Conservation (phyloP, 2,888 invertebrate species). For the Eledone cirrhosa region DNA sequence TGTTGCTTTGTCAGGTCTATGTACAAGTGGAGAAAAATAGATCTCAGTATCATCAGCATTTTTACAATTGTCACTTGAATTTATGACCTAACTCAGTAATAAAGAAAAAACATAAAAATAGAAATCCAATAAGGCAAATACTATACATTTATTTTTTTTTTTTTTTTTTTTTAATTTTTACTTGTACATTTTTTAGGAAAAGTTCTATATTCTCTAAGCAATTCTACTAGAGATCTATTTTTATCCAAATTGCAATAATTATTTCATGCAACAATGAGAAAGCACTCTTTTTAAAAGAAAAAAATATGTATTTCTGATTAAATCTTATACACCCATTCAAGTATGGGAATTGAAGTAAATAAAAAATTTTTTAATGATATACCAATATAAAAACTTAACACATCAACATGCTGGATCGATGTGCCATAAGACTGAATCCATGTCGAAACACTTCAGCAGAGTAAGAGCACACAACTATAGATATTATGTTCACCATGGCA, state of each 20-base stretch:
- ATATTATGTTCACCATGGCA: conserved; percentile 26
- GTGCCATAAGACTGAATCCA: conserved; percentile 1
- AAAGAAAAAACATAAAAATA: no score
- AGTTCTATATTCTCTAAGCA: not conserved
- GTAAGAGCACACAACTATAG: conserved; percentile 27
- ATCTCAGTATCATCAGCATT: conserved; percentile 36
- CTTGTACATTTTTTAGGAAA: no score
- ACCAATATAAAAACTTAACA: not conserved
- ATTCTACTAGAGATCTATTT: conserved; percentile 25
- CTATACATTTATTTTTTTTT: no score
- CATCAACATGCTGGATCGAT: conserved; percentile 20
- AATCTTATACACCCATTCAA: conserved; percentile 4
- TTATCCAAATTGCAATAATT: conserved; percentile 12
- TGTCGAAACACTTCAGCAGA: conserved; percentile 26
- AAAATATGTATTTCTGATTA: not conserved
- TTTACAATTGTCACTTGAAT: conserved; percentile 9
- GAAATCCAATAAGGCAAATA: no score
- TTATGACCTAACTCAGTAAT: no score
- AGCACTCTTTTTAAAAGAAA: not conserved
- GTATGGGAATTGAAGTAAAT: not conserved
- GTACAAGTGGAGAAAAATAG: conserved; percentile 21
- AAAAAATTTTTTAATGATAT: not conserved
- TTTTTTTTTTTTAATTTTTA: no score
- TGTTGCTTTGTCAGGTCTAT: not conserved
- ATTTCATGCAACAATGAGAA: conserved; percentile 26